Percentiles rank a stretch among this genome's conserved stretches.
Evolutionary conservation across 2,888 invertebrate genomes (phyloP).

Genomic region (Drosophila subsilvestris): DNA sequence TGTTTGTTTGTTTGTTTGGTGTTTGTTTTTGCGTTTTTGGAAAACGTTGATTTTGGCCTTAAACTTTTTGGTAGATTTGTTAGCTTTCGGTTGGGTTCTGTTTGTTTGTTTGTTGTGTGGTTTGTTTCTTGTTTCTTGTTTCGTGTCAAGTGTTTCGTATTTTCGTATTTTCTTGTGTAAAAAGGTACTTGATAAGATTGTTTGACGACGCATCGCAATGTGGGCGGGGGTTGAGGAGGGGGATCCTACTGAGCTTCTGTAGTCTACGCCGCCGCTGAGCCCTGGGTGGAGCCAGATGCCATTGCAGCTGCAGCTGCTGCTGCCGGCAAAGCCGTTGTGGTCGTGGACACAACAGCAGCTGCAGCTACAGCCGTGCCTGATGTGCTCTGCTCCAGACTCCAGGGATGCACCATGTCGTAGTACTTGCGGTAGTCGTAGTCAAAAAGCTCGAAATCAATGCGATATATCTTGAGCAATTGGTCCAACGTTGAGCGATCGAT

Average conservation of each 20-base stretch:
- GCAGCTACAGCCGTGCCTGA: slow-evolving; percentile 7
- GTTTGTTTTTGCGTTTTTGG: slow-evolving; percentile 62
- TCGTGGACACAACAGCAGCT: slow-evolving; percentile 9
- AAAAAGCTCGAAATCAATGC: slow-evolving; percentile 89
- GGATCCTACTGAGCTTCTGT: neutral
- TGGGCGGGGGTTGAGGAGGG: neutral
- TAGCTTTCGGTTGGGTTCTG: slow-evolving; percentile 69
- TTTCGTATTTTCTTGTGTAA: slow-evolving; percentile 24
- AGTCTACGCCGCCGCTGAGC: slow-evolving; percentile 26
- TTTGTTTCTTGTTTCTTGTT: slow-evolving; percentile 8
- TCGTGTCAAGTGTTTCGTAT: slow-evolving; percentile 14
- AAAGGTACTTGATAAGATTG: slow-evolving; percentile 73
- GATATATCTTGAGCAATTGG: slow-evolving; percentile 87
- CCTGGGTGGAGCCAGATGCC: slow-evolving; percentile 13
- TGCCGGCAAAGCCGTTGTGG: neutral
- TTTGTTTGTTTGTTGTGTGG: slow-evolving; percentile 34
- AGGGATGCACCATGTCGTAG: slow-evolving; percentile 84
- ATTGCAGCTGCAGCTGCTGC: neutral
- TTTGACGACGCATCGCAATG: slow-evolving; percentile 48
- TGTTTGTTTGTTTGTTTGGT: slow-evolving; percentile 43
- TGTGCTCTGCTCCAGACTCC: slow-evolving; percentile 60
- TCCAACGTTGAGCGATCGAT: slow-evolving; percentile 86
- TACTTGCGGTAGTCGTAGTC: slow-evolving; percentile 87
- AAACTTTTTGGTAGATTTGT: slow-evolving; percentile 57
- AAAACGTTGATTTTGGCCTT: slow-evolving; percentile 74